Conservation (phyloP, 2,113 vertebrate genomes). For the Rostratula benghalensis region DNA sequence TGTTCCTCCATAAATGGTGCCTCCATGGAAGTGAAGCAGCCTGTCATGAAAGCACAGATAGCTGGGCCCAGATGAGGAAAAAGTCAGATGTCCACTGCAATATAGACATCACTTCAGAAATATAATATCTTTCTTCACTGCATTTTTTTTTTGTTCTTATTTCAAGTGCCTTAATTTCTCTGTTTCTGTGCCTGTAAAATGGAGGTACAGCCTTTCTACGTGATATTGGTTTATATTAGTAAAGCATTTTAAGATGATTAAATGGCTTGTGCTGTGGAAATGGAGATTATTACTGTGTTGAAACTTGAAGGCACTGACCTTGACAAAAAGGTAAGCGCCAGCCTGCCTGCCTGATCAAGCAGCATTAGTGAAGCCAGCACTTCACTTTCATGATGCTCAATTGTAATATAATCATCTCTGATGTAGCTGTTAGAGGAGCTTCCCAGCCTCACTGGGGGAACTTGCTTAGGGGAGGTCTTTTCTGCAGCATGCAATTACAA, state of each 20-base stretch:
- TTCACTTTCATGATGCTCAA: conserved; percentile 11
- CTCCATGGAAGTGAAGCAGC: neutral
- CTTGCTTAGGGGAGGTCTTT: conserved; percentile 44
- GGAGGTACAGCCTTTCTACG: neutral
- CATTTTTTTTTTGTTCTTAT: neutral
- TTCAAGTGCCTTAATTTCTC: neutral
- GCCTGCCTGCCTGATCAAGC: neutral
- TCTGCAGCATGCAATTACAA: conserved; percentile 48
- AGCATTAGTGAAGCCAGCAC: conserved; percentile 33
- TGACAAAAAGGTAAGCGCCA: neutral
- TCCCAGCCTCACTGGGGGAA: conserved; percentile 14
- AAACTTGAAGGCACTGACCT: conserved; percentile 28
- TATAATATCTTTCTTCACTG: neutral
- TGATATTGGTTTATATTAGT: neutral
- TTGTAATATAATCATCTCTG: conserved; percentile 49
- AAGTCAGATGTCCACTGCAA: neutral
- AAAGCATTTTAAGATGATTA: conserved; percentile 6
- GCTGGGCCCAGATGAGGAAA: neutral
- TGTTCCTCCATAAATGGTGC: neutral
- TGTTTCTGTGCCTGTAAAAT: neutral
- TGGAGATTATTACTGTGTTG: neutral
- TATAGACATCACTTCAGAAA: neutral
- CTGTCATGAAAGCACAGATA: neutral
- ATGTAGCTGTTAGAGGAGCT: conserved; percentile 39
- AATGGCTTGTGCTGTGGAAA: neutral